Conservation (phyloP, 2,888 invertebrate genomes). For the Clivina fossor region DNA sequence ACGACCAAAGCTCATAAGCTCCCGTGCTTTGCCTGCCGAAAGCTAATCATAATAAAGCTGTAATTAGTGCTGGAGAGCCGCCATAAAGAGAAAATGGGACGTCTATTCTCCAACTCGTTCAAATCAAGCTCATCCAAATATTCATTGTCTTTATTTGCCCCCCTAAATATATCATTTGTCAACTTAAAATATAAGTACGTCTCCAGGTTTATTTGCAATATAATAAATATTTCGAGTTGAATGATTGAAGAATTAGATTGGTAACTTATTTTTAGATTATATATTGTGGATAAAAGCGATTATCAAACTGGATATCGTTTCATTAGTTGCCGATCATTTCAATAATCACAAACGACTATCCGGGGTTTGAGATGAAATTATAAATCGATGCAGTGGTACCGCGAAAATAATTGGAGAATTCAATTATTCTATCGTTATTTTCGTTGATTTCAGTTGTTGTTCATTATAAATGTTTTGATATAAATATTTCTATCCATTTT, state of each 20-base stretch:
- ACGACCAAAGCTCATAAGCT: slow-evolving; percentile 52
- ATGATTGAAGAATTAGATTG: background rate
- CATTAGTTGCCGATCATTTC: no score
- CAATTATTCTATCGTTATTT: no score
- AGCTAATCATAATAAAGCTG: slow-evolving; percentile 55
- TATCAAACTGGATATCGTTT: no score
- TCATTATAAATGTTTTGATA: no score
- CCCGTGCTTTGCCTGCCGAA: slow-evolving; percentile 51
- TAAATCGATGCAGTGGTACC: no score
- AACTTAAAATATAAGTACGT: background rate
- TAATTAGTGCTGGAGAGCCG: slow-evolving; percentile 49
- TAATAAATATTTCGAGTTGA: background rate
- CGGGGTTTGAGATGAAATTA: no score
- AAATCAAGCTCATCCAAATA: background rate
- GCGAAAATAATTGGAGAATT: no score
- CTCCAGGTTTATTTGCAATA: background rate
- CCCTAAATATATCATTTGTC: background rate
- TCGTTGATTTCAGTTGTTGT: no score
- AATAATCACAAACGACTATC: no score
- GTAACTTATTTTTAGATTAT: no score
- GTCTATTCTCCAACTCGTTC: background rate
- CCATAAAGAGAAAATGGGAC: slow-evolving; percentile 1
- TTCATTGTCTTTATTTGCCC: background rate
- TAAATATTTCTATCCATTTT: no score
- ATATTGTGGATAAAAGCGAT: no score